Conservation (phyloP, 2,888 invertebrate genomes). For the Philereme transversata region DNA sequence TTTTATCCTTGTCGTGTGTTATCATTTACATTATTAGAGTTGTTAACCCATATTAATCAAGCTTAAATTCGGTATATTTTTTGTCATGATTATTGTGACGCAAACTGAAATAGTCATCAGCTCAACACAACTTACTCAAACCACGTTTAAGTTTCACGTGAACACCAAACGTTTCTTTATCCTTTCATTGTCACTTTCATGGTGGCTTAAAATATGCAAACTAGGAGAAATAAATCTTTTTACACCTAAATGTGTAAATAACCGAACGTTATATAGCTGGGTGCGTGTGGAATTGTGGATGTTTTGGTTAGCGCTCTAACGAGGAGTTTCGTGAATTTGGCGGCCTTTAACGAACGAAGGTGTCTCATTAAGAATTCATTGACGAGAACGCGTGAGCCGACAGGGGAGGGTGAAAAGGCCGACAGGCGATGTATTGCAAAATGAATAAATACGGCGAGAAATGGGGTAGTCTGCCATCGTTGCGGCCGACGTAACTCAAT, state of each 20-base stretch:
- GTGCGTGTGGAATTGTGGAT: conserved; percentile 63
- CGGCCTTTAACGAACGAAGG: conserved; percentile 79
- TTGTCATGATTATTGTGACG: too few species aligned
- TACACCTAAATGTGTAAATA: not conserved
- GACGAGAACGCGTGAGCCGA: conserved; percentile 69
- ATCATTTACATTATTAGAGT: conserved; percentile 7
- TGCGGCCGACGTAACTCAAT: conserved; percentile 70
- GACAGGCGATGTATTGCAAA: conserved; percentile 80
- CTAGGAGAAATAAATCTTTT: too few species aligned
- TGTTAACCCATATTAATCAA: too few species aligned
- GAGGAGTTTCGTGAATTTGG: conserved; percentile 69
- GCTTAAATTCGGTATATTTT: too few species aligned
- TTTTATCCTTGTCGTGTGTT: conserved; percentile 55
- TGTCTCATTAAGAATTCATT: conserved; percentile 76
- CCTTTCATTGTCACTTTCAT: too few species aligned
- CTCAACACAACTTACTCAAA: too few species aligned
- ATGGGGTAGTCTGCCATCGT: conserved; percentile 78
- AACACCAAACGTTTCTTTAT: too few species aligned
- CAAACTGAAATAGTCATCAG: too few species aligned
- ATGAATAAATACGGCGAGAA: conserved; percentile 82
- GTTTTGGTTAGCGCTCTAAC: conserved; percentile 70
- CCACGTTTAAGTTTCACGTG: too few species aligned
- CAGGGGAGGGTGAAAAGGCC: conserved; percentile 72
- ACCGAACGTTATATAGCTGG: conserved; percentile 28
- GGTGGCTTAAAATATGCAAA: too few species aligned